Evolutionary conservation across 64 coral and sea anemone species (phyloP).

Genomic region (Acropora yongei): DNA sequence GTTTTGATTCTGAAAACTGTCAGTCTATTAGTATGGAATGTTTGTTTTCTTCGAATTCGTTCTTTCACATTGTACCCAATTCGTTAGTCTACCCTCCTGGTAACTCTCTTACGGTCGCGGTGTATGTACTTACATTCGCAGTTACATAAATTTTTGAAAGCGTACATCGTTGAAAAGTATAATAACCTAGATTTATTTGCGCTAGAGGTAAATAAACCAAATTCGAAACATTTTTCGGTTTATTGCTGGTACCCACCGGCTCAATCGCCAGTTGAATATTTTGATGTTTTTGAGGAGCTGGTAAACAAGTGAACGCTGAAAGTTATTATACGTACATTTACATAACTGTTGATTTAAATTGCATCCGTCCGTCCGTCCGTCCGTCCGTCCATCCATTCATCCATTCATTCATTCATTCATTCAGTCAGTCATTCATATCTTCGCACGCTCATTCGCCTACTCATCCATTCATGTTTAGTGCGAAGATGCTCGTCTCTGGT

Average conservation of each 20-base stretch:
- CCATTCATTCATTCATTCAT: background rate
- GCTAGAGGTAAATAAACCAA: slow-evolving; percentile 18
- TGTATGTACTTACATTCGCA: background rate
- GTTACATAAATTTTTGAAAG: background rate
- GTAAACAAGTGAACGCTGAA: background rate
- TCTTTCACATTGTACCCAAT: background rate
- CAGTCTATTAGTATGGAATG: background rate
- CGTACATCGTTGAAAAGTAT: background rate
- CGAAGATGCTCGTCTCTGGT: slow-evolving; percentile 47
- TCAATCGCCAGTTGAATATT: background rate
- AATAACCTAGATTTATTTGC: background rate
- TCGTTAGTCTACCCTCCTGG: too few species aligned
- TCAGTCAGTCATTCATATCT: background rate
- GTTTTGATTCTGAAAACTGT: background rate
- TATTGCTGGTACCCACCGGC: slow-evolving; percentile 36
- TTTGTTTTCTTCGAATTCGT: background rate
- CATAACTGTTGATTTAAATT: slow-evolving; percentile 50
- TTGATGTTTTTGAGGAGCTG: slow-evolving; percentile 25
- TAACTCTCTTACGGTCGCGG: background rate
- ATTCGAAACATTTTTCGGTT: slow-evolving; percentile 20
- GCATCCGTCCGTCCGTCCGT: background rate
- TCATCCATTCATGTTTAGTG: slow-evolving; percentile 20
- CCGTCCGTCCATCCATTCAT: too few species aligned
- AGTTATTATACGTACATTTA: background rate
- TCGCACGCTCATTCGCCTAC: background rate